Evolutionary conservation across 2,113 vertebrate species (phyloP).

Genomic region (Cyphomyrus discorhynchus): DNA sequence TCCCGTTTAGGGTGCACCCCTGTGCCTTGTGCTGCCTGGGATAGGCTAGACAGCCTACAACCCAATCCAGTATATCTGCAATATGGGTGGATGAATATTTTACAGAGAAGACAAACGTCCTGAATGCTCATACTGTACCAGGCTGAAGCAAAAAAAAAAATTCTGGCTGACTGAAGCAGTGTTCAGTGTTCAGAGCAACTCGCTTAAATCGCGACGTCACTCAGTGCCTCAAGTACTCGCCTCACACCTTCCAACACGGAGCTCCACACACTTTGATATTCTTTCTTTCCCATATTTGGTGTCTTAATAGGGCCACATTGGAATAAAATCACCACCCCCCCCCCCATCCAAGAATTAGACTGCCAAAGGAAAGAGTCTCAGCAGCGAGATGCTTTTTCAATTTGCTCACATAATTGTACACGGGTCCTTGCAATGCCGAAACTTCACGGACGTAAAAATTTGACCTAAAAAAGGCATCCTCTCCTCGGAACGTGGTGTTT

Average conservation of each 20-base stretch:
- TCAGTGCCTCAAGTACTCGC: background rate
- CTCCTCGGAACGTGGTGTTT: background rate
- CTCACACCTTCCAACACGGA: conserved; percentile 16
- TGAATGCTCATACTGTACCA: conserved; percentile 1
- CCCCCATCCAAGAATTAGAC: conserved; percentile 26
- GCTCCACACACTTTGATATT: conserved; percentile 21
- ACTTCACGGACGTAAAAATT: background rate
- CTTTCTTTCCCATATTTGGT: conserved; percentile 34
- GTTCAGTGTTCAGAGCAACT: background rate
- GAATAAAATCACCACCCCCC: background rate
- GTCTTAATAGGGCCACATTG: conserved; percentile 18
- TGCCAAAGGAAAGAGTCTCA: conserved; percentile 17
- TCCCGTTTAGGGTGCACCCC: background rate
- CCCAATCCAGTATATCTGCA: background rate
- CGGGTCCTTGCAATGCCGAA: background rate
- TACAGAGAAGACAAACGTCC: conserved; percentile 6
- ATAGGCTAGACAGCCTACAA: background rate
- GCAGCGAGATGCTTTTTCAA: conserved; percentile 18
- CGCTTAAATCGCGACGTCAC: background rate
- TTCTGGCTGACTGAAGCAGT: background rate
- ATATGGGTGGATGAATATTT: background rate
- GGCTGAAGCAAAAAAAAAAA: background rate
- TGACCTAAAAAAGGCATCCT: background rate
- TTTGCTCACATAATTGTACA: conserved; percentile 28
- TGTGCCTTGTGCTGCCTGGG: background rate